Percentiles rank a stretch among this genome's conserved stretches.
Conservation (phyloP, 2,888 invertebrate genomes). For the Opisthograptis luteolata region DNA sequence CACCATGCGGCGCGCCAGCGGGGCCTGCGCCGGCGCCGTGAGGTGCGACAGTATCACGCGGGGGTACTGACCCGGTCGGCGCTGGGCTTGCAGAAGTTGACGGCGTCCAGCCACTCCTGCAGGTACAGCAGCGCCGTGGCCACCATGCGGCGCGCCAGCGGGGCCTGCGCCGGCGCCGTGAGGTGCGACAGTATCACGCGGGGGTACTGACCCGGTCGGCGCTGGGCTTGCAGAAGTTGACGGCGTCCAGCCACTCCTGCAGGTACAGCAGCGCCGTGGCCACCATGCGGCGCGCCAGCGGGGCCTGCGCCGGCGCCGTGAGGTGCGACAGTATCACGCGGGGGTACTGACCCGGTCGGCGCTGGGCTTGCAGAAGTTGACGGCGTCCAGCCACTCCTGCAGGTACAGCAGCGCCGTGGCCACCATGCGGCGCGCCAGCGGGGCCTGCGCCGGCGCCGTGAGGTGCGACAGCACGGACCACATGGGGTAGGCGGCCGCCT, state of each 20-base stretch:
- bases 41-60: no score
- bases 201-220: constrained; percentile 82
- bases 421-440: constrained; percentile 90
- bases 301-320: no score
- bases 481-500: constrained; percentile 98
- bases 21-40: no score
- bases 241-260: constrained; percentile 95
- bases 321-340: no score
- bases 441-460: constrained; percentile 88
- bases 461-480: constrained; percentile 97
- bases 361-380: constrained; percentile 87
- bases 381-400: constrained; percentile 95
- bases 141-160: no score
- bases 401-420: constrained; percentile 90
- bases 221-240: constrained; percentile 87
- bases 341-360: constrained; percentile 82
- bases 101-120: no score
- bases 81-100: no score
- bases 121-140: no score
- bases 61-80: no score
- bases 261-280: constrained; percentile 90
- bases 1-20: no score
- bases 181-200: no score
- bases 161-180: no score
- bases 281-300: constrained; percentile 89